Evolutionary conservation across 2,113 vertebrate genomes (phyloP).

Genomic region (Poecilia latipinna): DNA sequence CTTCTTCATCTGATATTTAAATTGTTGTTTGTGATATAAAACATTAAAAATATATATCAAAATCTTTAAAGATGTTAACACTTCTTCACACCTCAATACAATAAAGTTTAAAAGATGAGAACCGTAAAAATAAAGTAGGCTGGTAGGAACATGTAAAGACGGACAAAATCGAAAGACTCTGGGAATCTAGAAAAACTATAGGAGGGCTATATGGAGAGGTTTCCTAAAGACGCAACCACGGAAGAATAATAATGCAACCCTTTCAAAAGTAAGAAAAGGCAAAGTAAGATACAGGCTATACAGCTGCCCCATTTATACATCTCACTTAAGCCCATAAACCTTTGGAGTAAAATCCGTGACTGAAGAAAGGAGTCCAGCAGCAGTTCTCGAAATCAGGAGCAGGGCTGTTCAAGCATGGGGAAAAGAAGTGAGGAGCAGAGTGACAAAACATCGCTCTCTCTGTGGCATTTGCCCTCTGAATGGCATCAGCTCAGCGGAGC

Average conservation of each 20-base stretch:
- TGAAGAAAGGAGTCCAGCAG: slow-evolving; percentile 11
- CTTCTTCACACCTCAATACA: background rate
- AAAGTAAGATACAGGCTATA: slow-evolving; percentile 57
- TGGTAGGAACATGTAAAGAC: slow-evolving; percentile 3
- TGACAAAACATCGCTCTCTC: slow-evolving; percentile 54
- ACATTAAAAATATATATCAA: background rate
- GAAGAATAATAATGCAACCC: slow-evolving; percentile 35
- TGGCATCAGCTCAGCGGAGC: slow-evolving; percentile 59
- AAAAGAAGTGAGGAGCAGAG: slow-evolving; percentile 36
- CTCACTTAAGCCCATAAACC: slow-evolving; percentile 63
- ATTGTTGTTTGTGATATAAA: too few relatives aligned
- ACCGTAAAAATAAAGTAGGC: background rate
- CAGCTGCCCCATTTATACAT: slow-evolving; percentile 47
- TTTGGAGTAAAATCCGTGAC: slow-evolving; percentile 55
- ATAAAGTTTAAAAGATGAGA: background rate
- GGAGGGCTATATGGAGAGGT: background rate
- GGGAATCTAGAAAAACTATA: background rate
- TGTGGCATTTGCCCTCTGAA: slow-evolving; percentile 72
- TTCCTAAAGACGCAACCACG: slow-evolving; percentile 1
- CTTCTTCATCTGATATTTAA: too few relatives aligned
- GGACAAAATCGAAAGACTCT: slow-evolving; percentile 2
- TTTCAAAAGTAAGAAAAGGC: slow-evolving; percentile 39
- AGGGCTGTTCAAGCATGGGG: slow-evolving; percentile 31
- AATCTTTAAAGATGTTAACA: background rate
- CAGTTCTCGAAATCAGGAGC: slow-evolving; percentile 40